Evolutionary conservation across 2,113 vertebrate species (phyloP).

Genomic region (Pogona vitticeps): DNA sequence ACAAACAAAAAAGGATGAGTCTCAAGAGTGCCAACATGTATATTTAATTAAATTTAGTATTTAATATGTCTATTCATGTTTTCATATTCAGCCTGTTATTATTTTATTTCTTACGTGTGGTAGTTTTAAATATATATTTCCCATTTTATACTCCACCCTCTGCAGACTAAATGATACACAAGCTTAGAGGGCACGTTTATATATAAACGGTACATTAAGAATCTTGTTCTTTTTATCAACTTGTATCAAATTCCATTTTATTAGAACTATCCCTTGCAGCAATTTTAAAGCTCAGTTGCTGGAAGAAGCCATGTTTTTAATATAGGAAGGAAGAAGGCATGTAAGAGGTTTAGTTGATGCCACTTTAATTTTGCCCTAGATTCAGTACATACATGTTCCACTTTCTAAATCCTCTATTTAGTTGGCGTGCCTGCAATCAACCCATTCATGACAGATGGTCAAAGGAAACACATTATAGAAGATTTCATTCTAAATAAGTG

Average conservation of each 20-base stretch:
- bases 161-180: too few relatives aligned
- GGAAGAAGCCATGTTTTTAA: neutral
- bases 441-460: conserved; percentile 29
- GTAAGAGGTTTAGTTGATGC: conserved; percentile 17
- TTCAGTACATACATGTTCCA: conserved; percentile 66
- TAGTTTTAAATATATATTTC: too few relatives aligned
- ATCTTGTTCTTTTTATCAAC: too few relatives aligned
- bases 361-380: conserved; percentile 67
- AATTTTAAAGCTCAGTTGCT: conserved; percentile 21
- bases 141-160: too few relatives aligned
- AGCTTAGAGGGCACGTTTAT: too few relatives aligned
- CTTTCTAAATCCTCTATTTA: conserved; percentile 56
- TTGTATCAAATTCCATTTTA: neutral
- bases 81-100: too few relatives aligned
- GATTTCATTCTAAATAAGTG: conserved; percentile 46
- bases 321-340: accelerated
- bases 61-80: too few relatives aligned
- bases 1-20: too few relatives aligned
- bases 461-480: conserved; percentile 42
- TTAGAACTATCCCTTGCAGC: neutral
- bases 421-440: conserved; percentile 45
- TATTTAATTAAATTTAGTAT: too few relatives aligned
- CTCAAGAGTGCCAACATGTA: too few relatives aligned
- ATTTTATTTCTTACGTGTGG: too few relatives aligned
- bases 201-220: too few relatives aligned